A percentile compares a stretch with the other conserved stretches of the same genome.
These are phyloP conservation scores for Rhagophthalmus giganteus DNA, from an alignment of 2,888 invertebrate species.

Conservation along the genomic window DNA sequence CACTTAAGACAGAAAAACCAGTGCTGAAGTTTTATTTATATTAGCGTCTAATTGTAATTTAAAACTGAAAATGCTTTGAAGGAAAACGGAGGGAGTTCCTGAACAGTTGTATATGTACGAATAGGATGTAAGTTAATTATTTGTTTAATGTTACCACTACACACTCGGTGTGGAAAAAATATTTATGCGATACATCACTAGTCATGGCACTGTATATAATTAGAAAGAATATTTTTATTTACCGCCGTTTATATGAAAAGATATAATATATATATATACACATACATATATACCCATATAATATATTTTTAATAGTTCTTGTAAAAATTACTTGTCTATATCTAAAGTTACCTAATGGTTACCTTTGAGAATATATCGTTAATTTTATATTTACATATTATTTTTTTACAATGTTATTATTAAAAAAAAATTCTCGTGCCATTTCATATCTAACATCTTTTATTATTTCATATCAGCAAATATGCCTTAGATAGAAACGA, in stretches of 20 bases:
- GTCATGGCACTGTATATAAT: constrained; percentile 53
- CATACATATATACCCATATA: no score
- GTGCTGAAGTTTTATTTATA: constrained; percentile 4
- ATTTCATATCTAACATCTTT: constrained; percentile 32
- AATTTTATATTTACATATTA: constrained; percentile 27
- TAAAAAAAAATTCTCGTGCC: constrained; percentile 29
- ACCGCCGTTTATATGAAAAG: constrained; percentile 43
- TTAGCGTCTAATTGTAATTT: not conserved
- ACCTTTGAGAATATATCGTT: constrained; percentile 30
- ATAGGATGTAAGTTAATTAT: constrained; percentile 16
- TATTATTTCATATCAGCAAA: constrained; percentile 42
- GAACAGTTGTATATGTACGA: constrained; percentile 15
- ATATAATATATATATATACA: no score
- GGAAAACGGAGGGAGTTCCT: constrained; percentile 15
- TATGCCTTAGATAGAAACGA: constrained; percentile 46
- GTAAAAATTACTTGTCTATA: constrained; percentile 39
- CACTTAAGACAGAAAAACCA: constrained; percentile 17
- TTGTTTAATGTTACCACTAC: constrained; percentile 51
- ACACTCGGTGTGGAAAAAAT: constrained; percentile 36
- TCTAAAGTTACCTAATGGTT: constrained; percentile 38
- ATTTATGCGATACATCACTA: constrained; percentile 51
- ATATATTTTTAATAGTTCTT: constrained; percentile 48
- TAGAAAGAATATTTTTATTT: constrained; percentile 45
- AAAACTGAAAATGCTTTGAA: constrained; percentile 1
- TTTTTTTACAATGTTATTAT: constrained; percentile 26